Base-by-base conservation (phyloP, 2,888 invertebrate species). In the Villa cingulata region DNA sequence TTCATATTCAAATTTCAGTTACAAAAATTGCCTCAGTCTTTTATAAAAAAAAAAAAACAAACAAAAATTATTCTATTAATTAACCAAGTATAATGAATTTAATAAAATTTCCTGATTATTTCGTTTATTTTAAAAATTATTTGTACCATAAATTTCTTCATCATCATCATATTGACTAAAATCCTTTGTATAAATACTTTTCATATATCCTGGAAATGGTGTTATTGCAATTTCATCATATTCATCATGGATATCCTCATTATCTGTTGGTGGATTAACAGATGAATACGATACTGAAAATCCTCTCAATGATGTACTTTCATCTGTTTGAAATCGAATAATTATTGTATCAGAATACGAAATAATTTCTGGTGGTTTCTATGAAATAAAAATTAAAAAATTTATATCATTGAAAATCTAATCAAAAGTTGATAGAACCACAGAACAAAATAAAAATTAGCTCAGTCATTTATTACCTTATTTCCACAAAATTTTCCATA, bases 401-500 rank as follows among this genome's bases (percentile, higher is more conserved):
- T 19, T 18, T 27, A 12, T n/a, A n/a, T n/a, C n/a, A n/a, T n/a
- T n/a, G n/a, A n/a, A n/a, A n/a, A n/a, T n/a, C n/a, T n/a, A n/a
- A n/a, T n/a, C n/a, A n/a, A n/a, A n/a, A n/a, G n/a, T n/a, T n/a
- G n/a, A n/a, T n/a, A n/a, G n/a, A 43, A 39, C 23, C 17, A 55
- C 49, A 27, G 29, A 36, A 6, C 41, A 45, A 32, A 15, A 17
- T 27, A 40, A 34, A 4, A 14, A 37, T 29, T 32, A 10, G 18
- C 43, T 42, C 29, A 16, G 19, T 23, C 34, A 16, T 14, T 39
- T 64, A 68, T 74, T 68, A 89, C 89, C 66, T 80, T 77, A 54
- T 81, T 86, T 23, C 95, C 95, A 65, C 96, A 96, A 62, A 81
- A 89, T 55, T 81, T 80, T 7, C 91, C 92, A 58, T 88, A 62